Base-by-base conservation (phyloP, 2,888 invertebrate genomes). In the Erebia ligea region DNA sequence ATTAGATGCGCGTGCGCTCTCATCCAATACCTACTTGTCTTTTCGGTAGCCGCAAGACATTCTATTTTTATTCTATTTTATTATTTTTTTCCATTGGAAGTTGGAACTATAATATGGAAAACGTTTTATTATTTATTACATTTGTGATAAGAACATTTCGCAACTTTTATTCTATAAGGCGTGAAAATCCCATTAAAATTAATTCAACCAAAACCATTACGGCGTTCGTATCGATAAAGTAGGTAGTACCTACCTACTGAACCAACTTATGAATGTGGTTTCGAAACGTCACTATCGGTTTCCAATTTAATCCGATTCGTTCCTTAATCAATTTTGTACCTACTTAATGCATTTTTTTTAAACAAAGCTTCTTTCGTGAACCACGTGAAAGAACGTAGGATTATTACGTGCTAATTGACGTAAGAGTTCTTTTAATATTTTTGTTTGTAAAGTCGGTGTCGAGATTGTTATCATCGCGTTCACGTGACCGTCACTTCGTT, bases 251-350 rank as follows among this genome's bases (percentile, higher is more conserved):
- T 91, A 34, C 34, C 34, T 34, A 89, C 90, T 83, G 86, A 89
- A 85, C 88, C 81, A 85, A 91, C 92, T 92, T 92, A 92, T 92
- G 92, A 92, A 92, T 92, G 91, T 92, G 89, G 90, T 92, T 92
- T 92, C 92, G 90, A 90, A 93, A 92, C 90, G 87, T 91, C 92
- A 92, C 92, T 92, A 92, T 92, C 92, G 92, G 86, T 91, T 92
- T 93, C 90, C 92, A 93, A 93, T 93, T 92, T 92, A 92, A 91
- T 89, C 86, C 93, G 88, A 93, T 93, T 93, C 93, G 93, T 93
- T 93, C 92, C 92, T 91, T 91, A 92, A 91, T 91, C 92, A 91
- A 91, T 92, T 91, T 90, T 89, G 88, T 91, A 89, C 83, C 34
- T 34, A 34, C 34, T 34, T 34, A 34, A 34, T 87, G 88, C 85